Percentiles rank a stretch among this genome's conserved stretches.
phyloP scores from a whole-genome alignment of 2,113 vertebrate genomes.

The Alosa alosa region DNA sequence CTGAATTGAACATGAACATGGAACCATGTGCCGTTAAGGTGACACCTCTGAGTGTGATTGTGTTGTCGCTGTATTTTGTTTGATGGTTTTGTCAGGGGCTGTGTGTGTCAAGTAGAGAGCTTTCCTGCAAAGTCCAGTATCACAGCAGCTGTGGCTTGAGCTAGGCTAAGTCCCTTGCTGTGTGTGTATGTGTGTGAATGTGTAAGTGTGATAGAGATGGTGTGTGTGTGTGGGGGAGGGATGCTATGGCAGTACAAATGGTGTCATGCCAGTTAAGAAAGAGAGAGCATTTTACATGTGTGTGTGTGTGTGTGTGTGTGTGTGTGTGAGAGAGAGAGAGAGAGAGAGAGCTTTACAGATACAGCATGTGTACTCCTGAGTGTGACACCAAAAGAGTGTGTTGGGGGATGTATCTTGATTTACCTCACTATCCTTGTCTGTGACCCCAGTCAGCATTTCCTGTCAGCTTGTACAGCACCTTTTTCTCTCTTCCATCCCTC shows the following conservation, averaged over 20 bases:
- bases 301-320: not conserved
- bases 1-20: no score
- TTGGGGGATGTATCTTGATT: conserved; percentile 23
- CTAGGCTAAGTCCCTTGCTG: not conserved
- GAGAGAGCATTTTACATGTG: not conserved
- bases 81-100: not conserved
- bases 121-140: not conserved
- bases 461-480: not conserved
- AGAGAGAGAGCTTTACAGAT: no score
- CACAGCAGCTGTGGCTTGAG: not conserved
- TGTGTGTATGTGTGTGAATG: not conserved
- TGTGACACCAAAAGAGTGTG: not conserved
- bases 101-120: not conserved
- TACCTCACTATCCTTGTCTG: conserved; percentile 18
- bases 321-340: not conserved
- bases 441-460: conserved; percentile 34
- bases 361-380: not conserved
- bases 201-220: not conserved
- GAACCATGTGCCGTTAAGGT: not conserved
- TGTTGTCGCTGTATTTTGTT: not conserved
- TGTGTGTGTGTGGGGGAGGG: no score
- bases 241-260: not conserved
- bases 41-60: not conserved
- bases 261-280: not conserved
- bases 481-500: not conserved